Evolutionary conservation across 1,140 invertebrate species (phyloP), one percentile per base, ranked within the genome.

Genomic region (Hestina assimilis): DNA sequence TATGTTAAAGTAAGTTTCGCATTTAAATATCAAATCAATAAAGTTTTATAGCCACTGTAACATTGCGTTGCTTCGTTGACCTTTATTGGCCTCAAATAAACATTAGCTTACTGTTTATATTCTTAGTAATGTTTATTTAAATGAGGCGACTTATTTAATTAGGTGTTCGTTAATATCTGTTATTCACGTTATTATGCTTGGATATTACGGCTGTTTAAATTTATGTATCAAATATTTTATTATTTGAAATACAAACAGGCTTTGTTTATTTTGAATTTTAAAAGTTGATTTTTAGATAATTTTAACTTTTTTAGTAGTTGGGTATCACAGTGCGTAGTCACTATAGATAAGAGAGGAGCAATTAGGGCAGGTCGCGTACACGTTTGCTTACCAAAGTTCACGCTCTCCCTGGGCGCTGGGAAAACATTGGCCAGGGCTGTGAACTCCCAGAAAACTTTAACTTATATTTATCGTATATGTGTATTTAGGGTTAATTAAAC

Each of bases 11-110:
- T 24, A 46, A 40, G 2, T 42, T 53, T 59, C 50, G 24, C 50
- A 47, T 59, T 53, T 59, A 59, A 59, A 59, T 59, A 59, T 53
- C 57, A 59, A 59, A 53, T 29, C 31, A 41, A 47, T 53, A 52
- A 45, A 59, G 52, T 53, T 53, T 59, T 59, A 59, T 59, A 47
- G 43, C 50, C 42, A 47, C 48, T 59, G 50, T 59, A 52, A 47
- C 33, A 47, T 46, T 42, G 33, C 43, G 48, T 40, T 53, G 43
- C 57, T 53, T 42, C 20, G 43, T 38, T 59, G 48, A 59, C 42
- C 57, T 59, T 59, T 59, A 59, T 53, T 59, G 50, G 42, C 41
- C 35, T 47, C 50, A 53, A 59, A 53, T 48, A 53, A 59, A 53
- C 57, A 59, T 59, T 20, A 41, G 20, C 11, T 59, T 24, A 40